Percentiles rank a stretch among this genome's conserved stretches.
These are phyloP conservation scores for Chesias legatella DNA, from an alignment of 2,888 invertebrate genomes.

Conservation along the genomic window DNA sequence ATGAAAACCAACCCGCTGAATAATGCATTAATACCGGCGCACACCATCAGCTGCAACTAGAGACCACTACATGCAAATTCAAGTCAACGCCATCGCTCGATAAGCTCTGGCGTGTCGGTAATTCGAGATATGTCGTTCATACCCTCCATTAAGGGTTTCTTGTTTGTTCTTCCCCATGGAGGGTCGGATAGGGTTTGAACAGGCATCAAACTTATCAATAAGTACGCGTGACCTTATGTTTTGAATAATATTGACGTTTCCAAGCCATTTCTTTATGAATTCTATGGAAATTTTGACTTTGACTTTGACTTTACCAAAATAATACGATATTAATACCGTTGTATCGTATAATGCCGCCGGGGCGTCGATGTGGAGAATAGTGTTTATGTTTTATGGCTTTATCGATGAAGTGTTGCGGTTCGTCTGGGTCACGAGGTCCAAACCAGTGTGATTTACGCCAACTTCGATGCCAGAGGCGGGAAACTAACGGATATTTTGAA, in stretches of 20 bases:
- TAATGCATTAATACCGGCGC: constrained; percentile 80
- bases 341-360: constrained; percentile 32
- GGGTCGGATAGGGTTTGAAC: no score
- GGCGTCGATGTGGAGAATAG: constrained; percentile 44
- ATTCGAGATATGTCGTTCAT: constrained; percentile 54
- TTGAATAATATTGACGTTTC: no score
- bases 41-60: constrained; percentile 75
- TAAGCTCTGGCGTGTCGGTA: constrained; percentile 65
- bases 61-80: constrained; percentile 76
- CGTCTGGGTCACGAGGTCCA: constrained; percentile 39
- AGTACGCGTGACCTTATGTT: no score
- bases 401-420: constrained; percentile 44
- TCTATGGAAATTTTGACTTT: no score
- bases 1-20: constrained; percentile 79
- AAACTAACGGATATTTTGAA: constrained; percentile 43
- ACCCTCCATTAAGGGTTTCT: no score
- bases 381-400: constrained; percentile 45
- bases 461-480: constrained; percentile 30
- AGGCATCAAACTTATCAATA: no score
- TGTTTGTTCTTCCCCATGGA: no score
- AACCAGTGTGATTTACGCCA: constrained; percentile 44
- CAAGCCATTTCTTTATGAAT: no score
- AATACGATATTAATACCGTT: constrained; percentile 50
- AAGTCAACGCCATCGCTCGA: constrained; percentile 65
- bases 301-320: no score